These are phyloP conservation scores for Megaptera novaeangliae DNA, from an alignment of 2,113 vertebrate genomes.

Conservation along the genomic window DNA sequence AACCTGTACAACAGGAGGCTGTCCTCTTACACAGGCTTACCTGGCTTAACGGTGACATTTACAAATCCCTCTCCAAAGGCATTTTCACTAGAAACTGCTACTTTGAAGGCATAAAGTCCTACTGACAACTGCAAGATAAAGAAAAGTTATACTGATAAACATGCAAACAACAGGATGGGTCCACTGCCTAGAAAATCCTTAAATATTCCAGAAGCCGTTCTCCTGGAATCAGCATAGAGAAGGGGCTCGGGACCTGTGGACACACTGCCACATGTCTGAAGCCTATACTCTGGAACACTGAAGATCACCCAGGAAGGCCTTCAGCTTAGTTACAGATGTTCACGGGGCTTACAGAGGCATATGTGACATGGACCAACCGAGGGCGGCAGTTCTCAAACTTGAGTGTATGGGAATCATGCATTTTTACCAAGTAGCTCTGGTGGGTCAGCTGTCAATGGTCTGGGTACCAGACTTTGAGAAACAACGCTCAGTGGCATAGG, in stretches of 20 bases:
- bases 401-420: rapidly evolving
- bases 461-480: neutral
- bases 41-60: constrained; percentile 85
- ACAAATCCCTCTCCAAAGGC: constrained; percentile 84
- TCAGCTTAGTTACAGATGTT: neutral
- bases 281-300: too few species aligned
- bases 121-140: constrained; percentile 79
- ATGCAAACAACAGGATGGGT: neutral
- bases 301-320: neutral
- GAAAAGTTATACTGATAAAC: neutral
- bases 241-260: neutral
- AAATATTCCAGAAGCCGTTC: neutral
- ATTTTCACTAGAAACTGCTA: constrained; percentile 80
- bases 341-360: neutral
- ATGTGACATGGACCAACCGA: neutral
- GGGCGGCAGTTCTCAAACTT: rapidly evolving
- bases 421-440: neutral
- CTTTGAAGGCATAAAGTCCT: constrained; percentile 82
- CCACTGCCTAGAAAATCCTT: neutral
- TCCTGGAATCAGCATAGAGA: neutral
- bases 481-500: neutral
- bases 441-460: neutral
- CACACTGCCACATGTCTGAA: neutral
- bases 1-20: neutral
- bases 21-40: constrained; percentile 69